phyloP scores from a whole-genome alignment of 2,888 invertebrate genomes.

The Melieria omissa region DNA sequence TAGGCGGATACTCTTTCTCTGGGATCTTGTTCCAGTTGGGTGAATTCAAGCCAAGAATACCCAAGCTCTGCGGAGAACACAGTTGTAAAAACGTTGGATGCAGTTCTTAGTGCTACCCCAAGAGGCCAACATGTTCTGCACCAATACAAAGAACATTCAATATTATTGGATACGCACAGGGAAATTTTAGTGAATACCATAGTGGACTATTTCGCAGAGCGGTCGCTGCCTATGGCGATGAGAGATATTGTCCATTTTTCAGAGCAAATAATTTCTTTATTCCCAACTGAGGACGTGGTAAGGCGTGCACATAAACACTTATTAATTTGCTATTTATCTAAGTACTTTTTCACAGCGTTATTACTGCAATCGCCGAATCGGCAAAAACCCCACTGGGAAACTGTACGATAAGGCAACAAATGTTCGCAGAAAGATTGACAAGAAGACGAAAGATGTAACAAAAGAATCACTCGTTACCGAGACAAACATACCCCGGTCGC shows the following conservation, averaged over 20 bases:
- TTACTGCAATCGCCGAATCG: conserved; percentile 10
- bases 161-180: conserved; percentile 3
- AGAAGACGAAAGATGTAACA: background rate
- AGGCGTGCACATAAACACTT: background rate
- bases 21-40: background rate
- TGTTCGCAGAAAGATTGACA: background rate
- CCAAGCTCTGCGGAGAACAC: background rate
- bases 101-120: conserved; percentile 7
- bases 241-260: conserved; percentile 14
- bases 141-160: background rate
- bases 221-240: conserved; percentile 8
- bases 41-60: conserved; percentile 3
- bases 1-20: background rate
- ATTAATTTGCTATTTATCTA: background rate
- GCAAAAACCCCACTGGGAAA: conserved; percentile 19
- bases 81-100: background rate
- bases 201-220: background rate
- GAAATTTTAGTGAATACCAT: conserved; percentile 9
- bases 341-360: conserved; percentile 3
- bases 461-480: background rate
- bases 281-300: conserved; percentile 3
- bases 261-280: background rate
- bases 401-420: conserved; percentile 20
- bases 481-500: background rate
- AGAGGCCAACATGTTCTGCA: conserved; percentile 8